Conservation (phyloP, 2,888 invertebrate genomes). For the Dexiosoma caninum region DNA sequence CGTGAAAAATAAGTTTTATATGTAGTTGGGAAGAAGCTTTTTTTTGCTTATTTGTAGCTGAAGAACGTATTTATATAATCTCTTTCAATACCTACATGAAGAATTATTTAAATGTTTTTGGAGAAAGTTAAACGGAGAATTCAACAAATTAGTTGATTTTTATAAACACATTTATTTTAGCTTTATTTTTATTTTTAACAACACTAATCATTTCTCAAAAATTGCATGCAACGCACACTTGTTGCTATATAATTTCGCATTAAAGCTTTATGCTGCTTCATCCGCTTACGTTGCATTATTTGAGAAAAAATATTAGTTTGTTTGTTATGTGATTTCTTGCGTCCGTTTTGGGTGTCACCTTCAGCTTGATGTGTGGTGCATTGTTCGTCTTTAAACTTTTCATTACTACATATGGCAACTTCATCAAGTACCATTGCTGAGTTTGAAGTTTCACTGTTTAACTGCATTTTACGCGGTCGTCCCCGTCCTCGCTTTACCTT, state of each 20-base stretch:
- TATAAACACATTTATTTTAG: too few relatives aligned
- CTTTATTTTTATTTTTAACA: neutral
- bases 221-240: slow-evolving; percentile 40
- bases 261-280: slow-evolving; percentile 18
- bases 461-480: slow-evolving; percentile 1
- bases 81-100: too few relatives aligned
- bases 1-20: too few relatives aligned
- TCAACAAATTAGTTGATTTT: too few relatives aligned
- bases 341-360: neutral
- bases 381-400: neutral
- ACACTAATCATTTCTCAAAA: slow-evolving; percentile 5
- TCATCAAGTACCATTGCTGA: neutral
- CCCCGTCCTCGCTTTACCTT: neutral
- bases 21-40: too few relatives aligned
- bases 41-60: too few relatives aligned
- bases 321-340: neutral
- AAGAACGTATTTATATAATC: too few relatives aligned
- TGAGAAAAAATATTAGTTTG: neutral
- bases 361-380: neutral
- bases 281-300: neutral
- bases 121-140: too few relatives aligned
- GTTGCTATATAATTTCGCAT: slow-evolving; percentile 49
- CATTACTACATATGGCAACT: neutral
- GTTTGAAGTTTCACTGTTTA: neutral
- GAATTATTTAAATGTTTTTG: too few relatives aligned